phyloP scores from a whole-genome alignment of 2,797 vertebrate genomes.

The Columba guinea region DNA sequence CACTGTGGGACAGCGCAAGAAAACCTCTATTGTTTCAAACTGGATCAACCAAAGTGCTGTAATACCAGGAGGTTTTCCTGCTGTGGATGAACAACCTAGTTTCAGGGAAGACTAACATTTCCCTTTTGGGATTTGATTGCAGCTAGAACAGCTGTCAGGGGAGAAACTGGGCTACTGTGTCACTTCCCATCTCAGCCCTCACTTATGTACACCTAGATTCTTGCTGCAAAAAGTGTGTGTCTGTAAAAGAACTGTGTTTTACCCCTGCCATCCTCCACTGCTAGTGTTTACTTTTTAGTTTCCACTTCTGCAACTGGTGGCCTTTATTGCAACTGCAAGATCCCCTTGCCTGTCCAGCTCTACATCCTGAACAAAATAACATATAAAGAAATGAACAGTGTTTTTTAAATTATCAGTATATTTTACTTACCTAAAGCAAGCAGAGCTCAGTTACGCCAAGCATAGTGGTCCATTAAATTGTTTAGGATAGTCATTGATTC shows the following conservation, averaged over 20 bases:
- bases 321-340: background rate
- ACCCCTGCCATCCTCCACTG: background rate
- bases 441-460: background rate
- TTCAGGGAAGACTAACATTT: background rate
- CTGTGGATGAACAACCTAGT: background rate
- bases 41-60: background rate
- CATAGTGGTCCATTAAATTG: background rate
- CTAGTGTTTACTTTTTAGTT: background rate
- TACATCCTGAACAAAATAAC: background rate
- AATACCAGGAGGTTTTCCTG: background rate
- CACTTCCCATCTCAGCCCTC: background rate
- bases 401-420: background rate
- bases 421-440: background rate
- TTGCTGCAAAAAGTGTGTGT: background rate
- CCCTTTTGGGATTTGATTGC: background rate
- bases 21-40: background rate
- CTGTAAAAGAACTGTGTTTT: background rate
- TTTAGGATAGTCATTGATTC: background rate
- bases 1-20: background rate
- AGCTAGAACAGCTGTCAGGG: background rate
- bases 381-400: background rate
- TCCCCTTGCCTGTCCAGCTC: background rate
- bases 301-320: background rate
- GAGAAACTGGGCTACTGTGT: constrained; percentile 35
- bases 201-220: background rate